These are phyloP conservation scores for Neotoma lepida DNA, from an alignment of 2,113 vertebrate species.

Conservation along the genomic window DNA sequence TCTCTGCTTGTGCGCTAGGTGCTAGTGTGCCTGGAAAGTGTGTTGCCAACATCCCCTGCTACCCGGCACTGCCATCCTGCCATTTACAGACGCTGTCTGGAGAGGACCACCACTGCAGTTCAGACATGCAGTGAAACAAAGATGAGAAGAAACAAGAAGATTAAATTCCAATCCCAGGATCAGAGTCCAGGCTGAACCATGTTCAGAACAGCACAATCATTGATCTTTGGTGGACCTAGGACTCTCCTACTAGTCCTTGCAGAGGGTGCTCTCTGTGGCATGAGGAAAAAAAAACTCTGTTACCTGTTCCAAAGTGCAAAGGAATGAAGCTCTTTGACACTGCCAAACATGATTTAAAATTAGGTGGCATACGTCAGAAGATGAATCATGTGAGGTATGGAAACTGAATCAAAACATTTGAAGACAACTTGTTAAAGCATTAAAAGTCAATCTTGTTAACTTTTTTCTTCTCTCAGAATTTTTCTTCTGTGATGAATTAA, in stretches of 20 bases:
- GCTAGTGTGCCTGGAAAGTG: conserved; percentile 84
- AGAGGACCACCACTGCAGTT: conserved; percentile 28
- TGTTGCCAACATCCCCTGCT: conserved; percentile 83
- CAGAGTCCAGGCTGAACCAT: neutral
- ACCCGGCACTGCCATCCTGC: conserved; percentile 80
- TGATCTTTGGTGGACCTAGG: conserved; percentile 43
- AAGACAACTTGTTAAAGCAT: conserved; percentile 82
- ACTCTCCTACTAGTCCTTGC: neutral
- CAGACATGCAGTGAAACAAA: conserved; percentile 38
- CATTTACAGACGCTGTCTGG: conserved; percentile 71
- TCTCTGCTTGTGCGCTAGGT: conserved; percentile 87
- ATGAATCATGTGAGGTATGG: conserved; percentile 64
- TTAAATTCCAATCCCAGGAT: neutral
- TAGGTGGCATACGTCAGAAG: conserved; percentile 66
- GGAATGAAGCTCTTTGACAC: conserved; percentile 40
- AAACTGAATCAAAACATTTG: conserved; percentile 78
- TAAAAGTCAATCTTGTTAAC: conserved; percentile 82
- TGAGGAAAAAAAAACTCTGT: conserved; percentile 32
- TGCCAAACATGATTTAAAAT: conserved; percentile 54
- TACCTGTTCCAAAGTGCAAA: conserved; percentile 51
- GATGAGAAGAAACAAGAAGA: neutral
- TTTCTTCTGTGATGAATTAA: conserved; percentile 78
- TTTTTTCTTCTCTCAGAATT: conserved; percentile 79
- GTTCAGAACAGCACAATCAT: conserved; percentile 16
- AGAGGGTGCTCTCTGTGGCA: neutral